Evolutionary conservation across 2,797 vertebrate genomes (phyloP).

Genomic region (Trematomus bernacchii): DNA sequence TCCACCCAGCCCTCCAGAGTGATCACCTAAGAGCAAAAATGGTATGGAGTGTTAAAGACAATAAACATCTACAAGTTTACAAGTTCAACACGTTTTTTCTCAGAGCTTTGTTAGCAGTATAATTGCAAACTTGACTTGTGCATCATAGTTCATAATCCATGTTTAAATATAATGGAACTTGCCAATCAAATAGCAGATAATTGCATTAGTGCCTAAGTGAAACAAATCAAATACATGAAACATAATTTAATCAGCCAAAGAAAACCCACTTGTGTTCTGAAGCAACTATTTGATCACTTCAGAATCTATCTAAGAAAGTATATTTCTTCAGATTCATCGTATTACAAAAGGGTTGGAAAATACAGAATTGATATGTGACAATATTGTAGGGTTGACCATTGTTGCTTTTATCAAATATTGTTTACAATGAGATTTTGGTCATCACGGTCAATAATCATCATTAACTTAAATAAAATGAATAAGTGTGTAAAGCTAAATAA

Average conservation of each 20-base stretch:
- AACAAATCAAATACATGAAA: neutral
- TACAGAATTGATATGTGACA: too few relatives aligned
- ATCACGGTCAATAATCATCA: too few relatives aligned
- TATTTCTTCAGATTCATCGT: neutral
- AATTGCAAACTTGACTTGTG: neutral
- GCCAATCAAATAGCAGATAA: neutral
- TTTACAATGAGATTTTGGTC: too few relatives aligned
- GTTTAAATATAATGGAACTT: neutral
- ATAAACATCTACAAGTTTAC: neutral
- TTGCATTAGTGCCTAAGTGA: neutral
- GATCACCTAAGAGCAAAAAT: slow-evolving; percentile 88
- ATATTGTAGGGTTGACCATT: too few relatives aligned
- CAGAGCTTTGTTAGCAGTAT: neutral
- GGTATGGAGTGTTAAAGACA: neutral
- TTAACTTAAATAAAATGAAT: too few relatives aligned
- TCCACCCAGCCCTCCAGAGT: slow-evolving; percentile 99
- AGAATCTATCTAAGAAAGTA: neutral
- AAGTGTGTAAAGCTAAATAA: too few relatives aligned
- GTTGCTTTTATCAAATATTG: too few relatives aligned
- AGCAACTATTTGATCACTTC: neutral
- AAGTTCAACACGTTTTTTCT: neutral
- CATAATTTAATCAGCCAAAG: neutral
- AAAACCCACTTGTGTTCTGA: neutral
- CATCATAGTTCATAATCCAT: neutral
- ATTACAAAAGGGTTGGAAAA: too few relatives aligned